phyloP scores from a whole-genome alignment of 2,797 vertebrate species.

The Coregonus sp. region DNA sequence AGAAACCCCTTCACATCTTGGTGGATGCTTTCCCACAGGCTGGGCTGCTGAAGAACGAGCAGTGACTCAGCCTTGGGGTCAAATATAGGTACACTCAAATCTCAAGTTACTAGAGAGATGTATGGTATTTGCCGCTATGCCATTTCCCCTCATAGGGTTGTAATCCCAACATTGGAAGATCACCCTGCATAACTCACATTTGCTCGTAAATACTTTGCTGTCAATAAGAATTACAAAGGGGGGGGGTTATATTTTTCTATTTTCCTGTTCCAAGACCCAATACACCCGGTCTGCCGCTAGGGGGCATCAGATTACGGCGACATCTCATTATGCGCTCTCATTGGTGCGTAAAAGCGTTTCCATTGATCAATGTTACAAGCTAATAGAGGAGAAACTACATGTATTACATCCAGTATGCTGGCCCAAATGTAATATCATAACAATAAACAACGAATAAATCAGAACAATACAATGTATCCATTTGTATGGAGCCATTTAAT shows the following conservation, averaged over 20 bases:
- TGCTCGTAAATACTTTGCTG: background rate
- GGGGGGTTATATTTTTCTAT: background rate
- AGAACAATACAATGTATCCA: background rate
- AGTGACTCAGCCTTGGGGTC: no score
- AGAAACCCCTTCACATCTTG: background rate
- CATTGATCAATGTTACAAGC: background rate
- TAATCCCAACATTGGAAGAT: no score
- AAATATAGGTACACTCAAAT: no score
- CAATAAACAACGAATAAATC: background rate
- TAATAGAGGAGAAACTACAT: background rate
- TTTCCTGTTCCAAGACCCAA: background rate
- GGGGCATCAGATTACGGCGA: constrained; percentile 65
- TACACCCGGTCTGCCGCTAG: constrained; percentile 54
- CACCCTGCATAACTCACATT: background rate
- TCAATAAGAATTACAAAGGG: background rate
- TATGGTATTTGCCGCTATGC: no score
- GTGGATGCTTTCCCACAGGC: background rate
- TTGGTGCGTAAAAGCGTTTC: background rate
- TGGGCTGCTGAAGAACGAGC: background rate
- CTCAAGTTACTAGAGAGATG: no score
- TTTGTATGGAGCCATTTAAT: background rate
- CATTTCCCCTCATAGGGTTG: no score
- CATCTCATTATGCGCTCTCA: constrained; percentile 5
- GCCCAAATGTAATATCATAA: background rate
- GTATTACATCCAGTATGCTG: background rate